Base-by-base conservation (phyloP, 2,888 invertebrate genomes). In the Hirtodrosophila cameraria region DNA sequence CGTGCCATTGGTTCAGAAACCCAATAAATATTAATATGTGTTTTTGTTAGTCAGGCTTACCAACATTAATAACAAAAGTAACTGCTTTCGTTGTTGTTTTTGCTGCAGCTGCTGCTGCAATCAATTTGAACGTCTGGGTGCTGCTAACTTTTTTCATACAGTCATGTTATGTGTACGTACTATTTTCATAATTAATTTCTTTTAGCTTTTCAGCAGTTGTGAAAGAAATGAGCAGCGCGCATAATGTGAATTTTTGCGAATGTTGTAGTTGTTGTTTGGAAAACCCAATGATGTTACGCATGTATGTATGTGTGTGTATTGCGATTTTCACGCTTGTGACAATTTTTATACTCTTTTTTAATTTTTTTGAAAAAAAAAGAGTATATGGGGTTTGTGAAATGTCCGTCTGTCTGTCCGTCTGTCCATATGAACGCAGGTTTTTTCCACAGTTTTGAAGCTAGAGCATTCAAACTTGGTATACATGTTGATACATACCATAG, bases 141-240 rank as follows among this genome's bases (percentile, higher is more conserved):
- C 59, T 48, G 33, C 43, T 49, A 57, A 36, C 57, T 46, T 57
- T 74, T 64, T 74, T 77, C n/a, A n/a, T 78, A 50, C 63, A 20
- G 63, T 48, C 60, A 54, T 52, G 69, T 65, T 43, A 68, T 69
- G 75, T 65, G 59, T 80, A n/a, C n/a, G n/a, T n/a, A n/a, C n/a
- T n/a, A 82, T 80, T 80, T 77, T 80, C 57, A 80, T 81, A 82
- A 82, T 81, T 83, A 82, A 80, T 81, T 81, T 81, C 75, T 78
- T 70, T 61, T 58, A 63, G 64, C 62, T 50, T 78, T 70, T 61
- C 63, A 63, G 64, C 62, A 46, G 59, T 39, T 36, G 55, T 9
- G 38, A 59, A 66, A 65, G 58, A 73, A 73, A 70, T 62, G 65
- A 65, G 36, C 60, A 31, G 31, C 30, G 52, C 31, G 46, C 57